Evolutionary conservation across 2,113 vertebrate species (phyloP).

Genomic region (Antennarius striatus): DNA sequence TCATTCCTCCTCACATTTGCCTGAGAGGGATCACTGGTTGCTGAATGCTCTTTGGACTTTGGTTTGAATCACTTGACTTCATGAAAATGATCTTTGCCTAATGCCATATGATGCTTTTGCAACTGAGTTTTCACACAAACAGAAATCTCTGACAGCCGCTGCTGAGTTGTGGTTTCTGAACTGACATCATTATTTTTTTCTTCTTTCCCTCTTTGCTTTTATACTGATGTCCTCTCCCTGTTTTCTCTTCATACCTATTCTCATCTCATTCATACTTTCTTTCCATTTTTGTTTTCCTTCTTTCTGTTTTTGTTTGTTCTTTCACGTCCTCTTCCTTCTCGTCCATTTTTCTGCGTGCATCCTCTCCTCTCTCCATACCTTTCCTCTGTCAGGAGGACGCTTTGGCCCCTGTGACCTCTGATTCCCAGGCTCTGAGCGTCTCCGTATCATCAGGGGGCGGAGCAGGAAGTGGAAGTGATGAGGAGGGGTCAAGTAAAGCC

Average conservation of each 20-base stretch:
- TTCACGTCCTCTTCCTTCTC: conserved; percentile 24
- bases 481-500: conserved; percentile 78
- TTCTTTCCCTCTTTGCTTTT: conserved; percentile 46
- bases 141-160: conserved; percentile 23
- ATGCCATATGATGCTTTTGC: conserved; percentile 61
- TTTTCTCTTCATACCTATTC: conserved; percentile 36
- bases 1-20: conserved; percentile 77
- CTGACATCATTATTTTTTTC: conserved; percentile 35
- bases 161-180: conserved; percentile 6
- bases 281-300: conserved; percentile 43
- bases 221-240: conserved; percentile 44
- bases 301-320: conserved; percentile 34
- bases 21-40: conserved; percentile 82
- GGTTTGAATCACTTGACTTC: conserved; percentile 75
- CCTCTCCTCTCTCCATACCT: conserved; percentile 22
- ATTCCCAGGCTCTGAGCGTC: conserved; percentile 75
- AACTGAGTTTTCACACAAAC: conserved; percentile 26
- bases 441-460: conserved; percentile 70
- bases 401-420: conserved; percentile 75
- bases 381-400: conserved; percentile 72
- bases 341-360: conserved; percentile 19
- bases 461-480: conserved; percentile 74
- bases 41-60: conserved; percentile 78
- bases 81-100: conserved; percentile 56
- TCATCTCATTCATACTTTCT: conserved; percentile 46